Evolutionary conservation across 1,140 invertebrate species (phyloP), one percentile per base, ranked within the genome.

Genomic region (Elymnias hypermnestra): DNA sequence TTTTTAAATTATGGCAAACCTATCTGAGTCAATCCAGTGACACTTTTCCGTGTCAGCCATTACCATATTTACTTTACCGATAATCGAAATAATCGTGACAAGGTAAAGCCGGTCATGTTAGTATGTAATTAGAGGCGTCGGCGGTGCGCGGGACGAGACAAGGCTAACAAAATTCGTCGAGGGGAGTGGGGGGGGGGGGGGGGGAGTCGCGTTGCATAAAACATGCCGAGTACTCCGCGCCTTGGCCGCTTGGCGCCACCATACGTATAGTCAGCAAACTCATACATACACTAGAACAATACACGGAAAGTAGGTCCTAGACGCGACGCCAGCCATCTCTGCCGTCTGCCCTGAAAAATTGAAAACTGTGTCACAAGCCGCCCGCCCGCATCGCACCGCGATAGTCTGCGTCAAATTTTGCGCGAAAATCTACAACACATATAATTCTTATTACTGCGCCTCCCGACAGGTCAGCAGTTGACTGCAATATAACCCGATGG

Each of bases 171-270:
- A 75, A 76, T 74, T 76, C n/a, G n/a, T n/a, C n/a, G n/a, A n/a
- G n/a, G n/a, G n/a, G n/a, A n/a, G 54, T 65, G 72, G 58, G 66
- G 69, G 66, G 66, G 3, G 26, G 26, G 26, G 26, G 69, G 66
- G 60, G 63, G 66, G 68, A 73, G 73, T 72, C 67, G 72, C 53
- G 62, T 62, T 76, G 74, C 72, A 83, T 83, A 76, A 78, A 69
- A 78, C 73, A 83, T 79, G 60, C 47, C 45, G 58, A 53, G 40
- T 38, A 41, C 52, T 58, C 46, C 57, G 59, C 56, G 51, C 44
- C 57, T 53, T 57, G 63, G 67, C 71, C 29, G 29, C 29, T 33
- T 15, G 48, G 39, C 41, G 29, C 40, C 41, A 41, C 40, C 19
- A 60, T 70, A 52, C 56, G 52, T 44, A 55, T 21, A 41, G 40